Evolutionary conservation across 2,888 invertebrate species (phyloP).

Genomic region (Phlogophora meticulosa): DNA sequence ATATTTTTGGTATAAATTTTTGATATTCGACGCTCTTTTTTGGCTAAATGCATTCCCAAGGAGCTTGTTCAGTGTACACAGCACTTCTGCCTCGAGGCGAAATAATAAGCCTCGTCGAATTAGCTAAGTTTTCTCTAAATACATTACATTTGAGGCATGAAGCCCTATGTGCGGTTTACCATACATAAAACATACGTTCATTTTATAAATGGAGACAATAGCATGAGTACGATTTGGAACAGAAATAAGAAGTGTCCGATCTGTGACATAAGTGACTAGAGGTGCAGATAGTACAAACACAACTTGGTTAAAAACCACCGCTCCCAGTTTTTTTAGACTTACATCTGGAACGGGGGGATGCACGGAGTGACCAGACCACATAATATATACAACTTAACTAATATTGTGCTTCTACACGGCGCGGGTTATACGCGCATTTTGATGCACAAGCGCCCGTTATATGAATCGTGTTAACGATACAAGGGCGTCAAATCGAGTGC

Average conservation of each 20-base stretch:
- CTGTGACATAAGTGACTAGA: slow-evolving; percentile 44
- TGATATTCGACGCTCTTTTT: neutral
- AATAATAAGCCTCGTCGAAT: neutral
- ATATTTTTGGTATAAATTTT: slow-evolving; percentile 34
- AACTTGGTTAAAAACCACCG: neutral
- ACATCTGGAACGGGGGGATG: too few species aligned
- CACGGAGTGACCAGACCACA: too few species aligned
- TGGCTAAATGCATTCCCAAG: slow-evolving; percentile 2
- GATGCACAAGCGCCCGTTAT: too few species aligned
- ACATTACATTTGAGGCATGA: neutral
- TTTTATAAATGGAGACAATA: slow-evolving; percentile 1
- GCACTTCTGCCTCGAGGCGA: neutral
- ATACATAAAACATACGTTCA: slow-evolving; percentile 4
- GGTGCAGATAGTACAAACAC: slow-evolving; percentile 18
- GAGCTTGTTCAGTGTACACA: slow-evolving; percentile 17
- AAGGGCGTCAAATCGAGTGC: too few species aligned
- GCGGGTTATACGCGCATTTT: too few species aligned
- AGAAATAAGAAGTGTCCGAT: slow-evolving; percentile 20
- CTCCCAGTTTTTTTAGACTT: neutral
- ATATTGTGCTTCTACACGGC: too few species aligned
- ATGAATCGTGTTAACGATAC: too few species aligned
- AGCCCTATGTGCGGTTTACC: neutral
- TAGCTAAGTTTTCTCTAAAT: neutral
- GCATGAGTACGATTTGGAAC: slow-evolving; percentile 7
- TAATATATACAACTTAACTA: too few species aligned